These are phyloP conservation scores for Collichthys lucidus DNA, from an alignment of 2,113 vertebrate genomes.

Conservation along the genomic window DNA sequence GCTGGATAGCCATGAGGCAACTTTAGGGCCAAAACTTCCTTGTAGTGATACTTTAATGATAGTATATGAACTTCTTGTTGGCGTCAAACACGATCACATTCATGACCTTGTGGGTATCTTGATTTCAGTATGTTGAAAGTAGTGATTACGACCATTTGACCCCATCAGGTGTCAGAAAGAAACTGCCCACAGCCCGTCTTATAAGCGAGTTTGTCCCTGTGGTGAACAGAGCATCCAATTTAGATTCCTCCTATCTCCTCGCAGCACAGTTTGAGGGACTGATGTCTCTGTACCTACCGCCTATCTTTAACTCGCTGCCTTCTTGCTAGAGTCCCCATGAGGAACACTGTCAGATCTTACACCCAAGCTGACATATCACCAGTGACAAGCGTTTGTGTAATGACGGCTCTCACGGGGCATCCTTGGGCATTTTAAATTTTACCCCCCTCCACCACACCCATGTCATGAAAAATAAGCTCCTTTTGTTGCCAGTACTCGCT, in stretches of 20 bases:
- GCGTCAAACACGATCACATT: neutral
- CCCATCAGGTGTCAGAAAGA: neutral
- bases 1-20: neutral
- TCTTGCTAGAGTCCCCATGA: conserved; percentile 19
- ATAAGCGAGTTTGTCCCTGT: neutral
- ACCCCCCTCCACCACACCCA: neutral
- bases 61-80: neutral
- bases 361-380: conserved; percentile 15
- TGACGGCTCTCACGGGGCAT: conserved; percentile 30
- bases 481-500: neutral
- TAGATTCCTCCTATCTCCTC: neutral
- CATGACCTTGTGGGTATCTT: neutral
- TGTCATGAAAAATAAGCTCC: conserved; percentile 8
- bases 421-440: neutral
- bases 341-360: conserved; percentile 32
- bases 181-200: neutral
- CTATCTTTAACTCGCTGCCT: conserved; percentile 31
- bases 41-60: neutral
- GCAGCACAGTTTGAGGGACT: neutral
- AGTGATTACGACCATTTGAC: neutral
- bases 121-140: neutral
- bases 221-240: conserved; percentile 6
- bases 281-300: neutral
- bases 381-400: conserved; percentile 34
- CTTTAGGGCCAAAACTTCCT: neutral